phyloP scores from a whole-genome alignment of 1,140 invertebrate species.

The Euschistus heros region DNA sequence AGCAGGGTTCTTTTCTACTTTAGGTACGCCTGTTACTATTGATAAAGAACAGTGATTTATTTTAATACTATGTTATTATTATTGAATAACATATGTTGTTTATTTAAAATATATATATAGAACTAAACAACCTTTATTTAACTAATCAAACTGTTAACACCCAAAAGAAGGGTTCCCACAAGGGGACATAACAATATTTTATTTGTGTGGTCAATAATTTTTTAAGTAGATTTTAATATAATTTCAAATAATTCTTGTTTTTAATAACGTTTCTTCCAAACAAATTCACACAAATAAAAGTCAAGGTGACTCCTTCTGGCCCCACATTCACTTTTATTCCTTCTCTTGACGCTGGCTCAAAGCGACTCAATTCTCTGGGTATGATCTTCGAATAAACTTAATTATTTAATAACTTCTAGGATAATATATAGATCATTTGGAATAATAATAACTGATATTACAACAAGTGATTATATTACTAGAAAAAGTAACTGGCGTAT shows the following conservation, averaged over 20 bases:
- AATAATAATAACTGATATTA: too few relatives aligned
- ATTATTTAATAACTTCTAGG: too few relatives aligned
- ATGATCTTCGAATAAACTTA: too few relatives aligned
- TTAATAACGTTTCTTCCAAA: background rate
- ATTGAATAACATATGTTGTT: too few relatives aligned
- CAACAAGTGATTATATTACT: too few relatives aligned
- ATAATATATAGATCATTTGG: too few relatives aligned
- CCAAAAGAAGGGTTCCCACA: background rate
- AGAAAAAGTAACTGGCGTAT: too few relatives aligned
- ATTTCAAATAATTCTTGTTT: background rate
- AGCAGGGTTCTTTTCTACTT: background rate
- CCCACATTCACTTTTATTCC: constrained; percentile 5
- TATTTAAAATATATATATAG: background rate
- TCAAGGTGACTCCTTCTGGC: background rate
- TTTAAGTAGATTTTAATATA: background rate
- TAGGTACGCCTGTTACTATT: background rate
- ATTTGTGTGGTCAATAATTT: constrained; percentile 2
- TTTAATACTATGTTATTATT: too few relatives aligned
- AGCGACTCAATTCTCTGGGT: background rate
- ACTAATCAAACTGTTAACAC: background rate
- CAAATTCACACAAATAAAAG: constrained; percentile 3
- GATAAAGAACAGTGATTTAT: background rate
- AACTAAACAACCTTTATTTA: background rate
- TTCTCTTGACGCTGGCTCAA: constrained; percentile 2
- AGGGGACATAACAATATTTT: background rate